These are phyloP conservation scores for Phalacrocorax pelagicus DNA, from an alignment of 2,113 vertebrate species.

Conservation along the genomic window DNA sequence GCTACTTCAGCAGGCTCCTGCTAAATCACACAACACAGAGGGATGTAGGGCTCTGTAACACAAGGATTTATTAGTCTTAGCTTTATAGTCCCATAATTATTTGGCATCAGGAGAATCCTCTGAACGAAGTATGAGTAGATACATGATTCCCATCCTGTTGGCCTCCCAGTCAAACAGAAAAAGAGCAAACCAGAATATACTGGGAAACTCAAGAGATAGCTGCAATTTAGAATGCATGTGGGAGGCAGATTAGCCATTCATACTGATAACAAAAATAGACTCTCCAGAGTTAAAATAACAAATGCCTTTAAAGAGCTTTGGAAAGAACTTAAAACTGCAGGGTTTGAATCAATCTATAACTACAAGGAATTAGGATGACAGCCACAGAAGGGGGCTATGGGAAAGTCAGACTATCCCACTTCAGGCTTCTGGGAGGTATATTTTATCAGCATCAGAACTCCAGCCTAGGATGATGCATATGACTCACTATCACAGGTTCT, in stretches of 20 bases:
- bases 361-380: neutral
- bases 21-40: neutral
- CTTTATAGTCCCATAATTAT: neutral
- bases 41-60: neutral
- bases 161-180: neutral
- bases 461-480: neutral
- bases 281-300: neutral
- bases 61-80: neutral
- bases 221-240: neutral
- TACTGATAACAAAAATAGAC: neutral
- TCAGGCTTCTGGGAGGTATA: neutral
- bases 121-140: neutral
- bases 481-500: neutral
- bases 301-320: neutral
- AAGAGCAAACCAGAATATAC: neutral
- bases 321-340: neutral
- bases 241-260: neutral
- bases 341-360: neutral
- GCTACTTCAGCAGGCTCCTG: neutral
- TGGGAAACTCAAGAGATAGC: neutral
- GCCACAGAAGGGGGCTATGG: neutral
- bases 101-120: neutral
- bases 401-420: neutral
- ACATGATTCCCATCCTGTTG: neutral
- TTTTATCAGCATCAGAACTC: neutral